Conservation (phyloP, 2,888 invertebrate genomes). For the Lucinisca nassula region DNA sequence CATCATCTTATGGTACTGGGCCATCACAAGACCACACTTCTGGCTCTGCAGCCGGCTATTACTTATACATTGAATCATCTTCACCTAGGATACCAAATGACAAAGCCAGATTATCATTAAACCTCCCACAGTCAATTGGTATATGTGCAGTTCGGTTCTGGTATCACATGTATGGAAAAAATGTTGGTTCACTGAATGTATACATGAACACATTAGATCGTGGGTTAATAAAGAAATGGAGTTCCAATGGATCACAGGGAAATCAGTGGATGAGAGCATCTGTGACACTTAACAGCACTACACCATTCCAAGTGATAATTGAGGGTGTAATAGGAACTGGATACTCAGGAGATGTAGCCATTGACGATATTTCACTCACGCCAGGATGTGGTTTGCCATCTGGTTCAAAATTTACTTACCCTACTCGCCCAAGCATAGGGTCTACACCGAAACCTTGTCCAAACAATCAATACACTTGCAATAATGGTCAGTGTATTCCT, state of each 20-base stretch:
- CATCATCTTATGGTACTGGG: constrained; percentile 73
- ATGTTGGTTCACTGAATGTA: constrained; percentile 76
- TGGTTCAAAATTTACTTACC: constrained; percentile 53
- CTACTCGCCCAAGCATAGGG: constrained; percentile 48
- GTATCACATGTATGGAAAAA: constrained; percentile 85
- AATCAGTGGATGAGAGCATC: constrained; percentile 72
- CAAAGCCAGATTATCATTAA: constrained; percentile 71
- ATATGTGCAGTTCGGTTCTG: constrained; percentile 83
- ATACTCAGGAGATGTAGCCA: constrained; percentile 81
- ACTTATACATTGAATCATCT: constrained; percentile 80
- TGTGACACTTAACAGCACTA: constrained; percentile 59
- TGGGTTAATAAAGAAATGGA: constrained; percentile 60
- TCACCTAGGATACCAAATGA: constrained; percentile 69
- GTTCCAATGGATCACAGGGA: constrained; percentile 68
- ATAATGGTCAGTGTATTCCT: constrained; percentile 75
- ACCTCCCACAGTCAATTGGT: constrained; percentile 69
- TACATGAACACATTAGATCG: constrained; percentile 68
- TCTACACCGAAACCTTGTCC: constrained; percentile 63
- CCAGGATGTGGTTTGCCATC: constrained; percentile 79
- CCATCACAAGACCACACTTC: constrained; percentile 82
- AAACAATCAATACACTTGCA: constrained; percentile 76
- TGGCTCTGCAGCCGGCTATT: constrained; percentile 75
- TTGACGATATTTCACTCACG: constrained; percentile 85
- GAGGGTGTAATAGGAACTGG: constrained; percentile 83
- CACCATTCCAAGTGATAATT: constrained; percentile 79